Evolutionary conservation across 2,888 invertebrate genomes (phyloP), one percentile per base, ranked within the genome.

Genomic region (Rotaria magnacalcarata): DNA sequence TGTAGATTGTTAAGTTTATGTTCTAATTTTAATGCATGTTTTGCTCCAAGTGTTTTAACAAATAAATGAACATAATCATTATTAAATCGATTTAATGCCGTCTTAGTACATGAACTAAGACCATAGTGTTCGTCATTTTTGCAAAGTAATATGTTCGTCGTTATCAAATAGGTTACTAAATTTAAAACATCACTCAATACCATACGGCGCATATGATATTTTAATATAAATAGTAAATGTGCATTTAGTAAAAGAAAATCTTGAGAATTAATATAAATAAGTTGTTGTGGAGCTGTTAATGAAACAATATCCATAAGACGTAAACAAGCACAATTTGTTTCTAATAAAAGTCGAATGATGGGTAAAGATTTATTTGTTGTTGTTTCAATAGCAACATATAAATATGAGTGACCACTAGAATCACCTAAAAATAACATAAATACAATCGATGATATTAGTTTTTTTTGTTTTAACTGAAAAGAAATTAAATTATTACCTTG

Each of bases 1-100:
- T 47, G 80, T 47, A 47, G 3, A 47, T 24, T 11, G 6, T n/a
- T 10, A 24, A 80, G 11, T 80, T 80, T 80, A n/a, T 80, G 80
- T 80, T 80, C 80, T n/a, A 80, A 47, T 80, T 80, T 80, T 24
- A 80, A 47, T 47, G n/a, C n/a, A 80, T 80, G 80, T 80, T 80
- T 80, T 47, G 11, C 11, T n/a, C 80, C 80, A 10, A 80, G 24
- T 80, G 24, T n/a, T 80, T 47, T 43, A n/a, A 80, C 41, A 47
- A 80, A 80, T 47, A 80, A n/a, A 47, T 80, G 24, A 11, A 80
- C 24, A 47, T 80, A 80, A 80, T 80, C 80, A 47, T 80, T 24
- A 80, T 43, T 80, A 80, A 80, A 80, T n/a, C n/a, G 80, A n/a
- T 80, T 47, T n/a, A 80, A n/a, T 47, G 47, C 19, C n/a, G 43